Conservation (phyloP, 2,797 vertebrate genomes). For the Antrozous pallidus region DNA sequence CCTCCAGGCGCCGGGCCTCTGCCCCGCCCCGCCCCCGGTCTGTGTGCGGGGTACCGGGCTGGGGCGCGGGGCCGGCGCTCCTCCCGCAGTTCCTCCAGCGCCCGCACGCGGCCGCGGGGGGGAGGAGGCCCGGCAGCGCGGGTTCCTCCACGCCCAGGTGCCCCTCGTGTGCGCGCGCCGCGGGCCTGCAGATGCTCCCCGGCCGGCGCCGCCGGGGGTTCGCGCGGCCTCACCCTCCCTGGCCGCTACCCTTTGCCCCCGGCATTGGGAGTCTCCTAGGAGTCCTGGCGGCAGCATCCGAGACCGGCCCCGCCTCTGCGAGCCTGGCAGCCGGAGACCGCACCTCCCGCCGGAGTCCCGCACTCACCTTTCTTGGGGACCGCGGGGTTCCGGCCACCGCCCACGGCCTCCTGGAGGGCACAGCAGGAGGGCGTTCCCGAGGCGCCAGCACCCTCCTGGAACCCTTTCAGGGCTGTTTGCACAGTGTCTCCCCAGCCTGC, state of each 20-base stretch:
- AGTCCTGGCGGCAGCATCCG: not conserved
- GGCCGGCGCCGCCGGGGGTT: slow-evolving; percentile 55
- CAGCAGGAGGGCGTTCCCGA: slow-evolving; percentile 10
- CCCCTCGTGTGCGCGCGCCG: slow-evolving; percentile 58
- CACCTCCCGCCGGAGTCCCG: not conserved
- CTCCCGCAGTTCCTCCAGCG: not conserved
- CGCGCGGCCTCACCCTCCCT: slow-evolving; percentile 38
- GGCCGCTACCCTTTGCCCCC: not conserved
- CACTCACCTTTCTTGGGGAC: not conserved
- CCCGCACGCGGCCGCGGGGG: not conserved
- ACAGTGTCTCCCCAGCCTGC: not conserved
- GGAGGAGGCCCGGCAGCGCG: slow-evolving; percentile 35
- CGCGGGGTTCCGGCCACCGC: not conserved
- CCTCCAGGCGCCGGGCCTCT: slow-evolving; percentile 11
- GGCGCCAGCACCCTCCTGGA: not conserved
- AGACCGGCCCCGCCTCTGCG: not conserved
- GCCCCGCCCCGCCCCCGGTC: not conserved
- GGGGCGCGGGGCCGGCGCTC: not conserved
- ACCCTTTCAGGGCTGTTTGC: not conserved
- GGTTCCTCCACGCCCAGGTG: slow-evolving; percentile 65
- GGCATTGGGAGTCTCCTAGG: not conserved
- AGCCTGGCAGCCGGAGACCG: not conserved
- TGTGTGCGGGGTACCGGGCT: not conserved
- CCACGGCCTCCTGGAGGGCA: not conserved
- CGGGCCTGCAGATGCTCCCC: slow-evolving; percentile 34